Evolutionary conservation across 2,113 vertebrate species (phyloP).

Genomic region (Cavia aperea): DNA sequence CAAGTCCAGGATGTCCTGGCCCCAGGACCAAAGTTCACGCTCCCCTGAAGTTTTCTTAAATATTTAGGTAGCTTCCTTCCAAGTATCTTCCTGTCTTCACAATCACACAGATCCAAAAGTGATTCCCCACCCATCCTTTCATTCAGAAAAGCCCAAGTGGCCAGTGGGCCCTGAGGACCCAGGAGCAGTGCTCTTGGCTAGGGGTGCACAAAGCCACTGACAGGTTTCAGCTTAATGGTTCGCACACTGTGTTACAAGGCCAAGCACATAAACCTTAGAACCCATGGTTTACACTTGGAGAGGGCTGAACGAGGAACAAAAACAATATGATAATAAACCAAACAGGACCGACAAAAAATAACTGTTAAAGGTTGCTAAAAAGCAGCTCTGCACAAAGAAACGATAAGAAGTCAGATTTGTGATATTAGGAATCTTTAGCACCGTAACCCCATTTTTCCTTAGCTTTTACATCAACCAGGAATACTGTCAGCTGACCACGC

Average conservation of each 20-base stretch:
- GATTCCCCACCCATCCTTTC: not conserved
- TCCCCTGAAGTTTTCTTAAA: not conserved
- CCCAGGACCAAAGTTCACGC: not conserved
- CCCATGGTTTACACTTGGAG: not conserved
- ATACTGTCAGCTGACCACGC: not conserved
- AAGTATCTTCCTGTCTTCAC: not conserved
- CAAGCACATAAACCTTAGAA: not conserved
- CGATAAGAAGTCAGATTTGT: not conserved
- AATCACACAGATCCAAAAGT: not conserved
- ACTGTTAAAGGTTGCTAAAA: not conserved
- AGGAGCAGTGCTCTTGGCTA: not conserved
- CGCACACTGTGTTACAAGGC: not conserved
- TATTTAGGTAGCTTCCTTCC: not conserved
- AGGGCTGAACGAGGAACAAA: not conserved
- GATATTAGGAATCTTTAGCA: not conserved
- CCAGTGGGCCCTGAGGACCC: not conserved
- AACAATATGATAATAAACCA: not conserved
- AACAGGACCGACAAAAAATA: not conserved
- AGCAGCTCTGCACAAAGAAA: not conserved
- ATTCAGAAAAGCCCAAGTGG: not conserved
- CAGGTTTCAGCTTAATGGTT: not conserved
- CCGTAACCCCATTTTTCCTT: not conserved
- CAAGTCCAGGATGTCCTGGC: not conserved
- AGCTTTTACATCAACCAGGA: not conserved
- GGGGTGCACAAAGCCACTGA: not conserved